Evolutionary conservation across 1,140 invertebrate species (phyloP), one percentile per base, ranked within the genome.

Genomic region (Camponotus pennsylvanicus): DNA sequence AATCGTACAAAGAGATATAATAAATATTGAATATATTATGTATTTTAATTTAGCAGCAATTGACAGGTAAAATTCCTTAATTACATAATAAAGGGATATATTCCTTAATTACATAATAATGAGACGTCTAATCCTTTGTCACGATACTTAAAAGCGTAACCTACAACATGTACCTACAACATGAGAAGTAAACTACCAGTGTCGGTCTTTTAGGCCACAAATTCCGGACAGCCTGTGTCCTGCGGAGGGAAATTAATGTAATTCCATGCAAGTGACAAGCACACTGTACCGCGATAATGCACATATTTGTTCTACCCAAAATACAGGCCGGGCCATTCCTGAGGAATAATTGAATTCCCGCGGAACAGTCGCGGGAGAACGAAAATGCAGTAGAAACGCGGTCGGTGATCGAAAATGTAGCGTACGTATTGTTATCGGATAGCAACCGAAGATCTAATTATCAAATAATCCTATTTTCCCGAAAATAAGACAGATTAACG

Each of bases 201-300:
- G 67, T 34, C 80, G 71, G 21, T 66, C 59, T 40, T 64, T 73
- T 32, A 21, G 42, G 21, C 59, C 70, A 59, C 49, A 85, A 89
- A 85, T 88, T 89, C 69, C 52, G 11, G n/a, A 55, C 42, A 57
- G 71, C 75, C 49, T 64, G 27, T 27, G 42, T 73, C 45, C 32
- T 69, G 55, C 63, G 67, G 79, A 70, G 21, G 40, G 11, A 77
- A 67, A 85, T 88, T 69, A 73, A 83, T 87, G 76, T 66, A 85
- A 89, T 85, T 88, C 87, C 32, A 18, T 71, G 64, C 86, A 61
- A 87, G 57, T 73, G 79, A 87, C 71, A 78, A 61, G 66, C 86
- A 32, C 59, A 55, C 52, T 49, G 63, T 83, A 6, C 64, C 63
- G 42, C 61, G 34, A 37, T 63, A 69, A 83, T 59, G 69, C 67